A percentile compares a stretch with the other conserved stretches of the same genome.
These are phyloP conservation scores for Pseudomyrmex cubaensis DNA, from an alignment of 1,140 invertebrate genomes.

Conservation along the genomic window DNA sequence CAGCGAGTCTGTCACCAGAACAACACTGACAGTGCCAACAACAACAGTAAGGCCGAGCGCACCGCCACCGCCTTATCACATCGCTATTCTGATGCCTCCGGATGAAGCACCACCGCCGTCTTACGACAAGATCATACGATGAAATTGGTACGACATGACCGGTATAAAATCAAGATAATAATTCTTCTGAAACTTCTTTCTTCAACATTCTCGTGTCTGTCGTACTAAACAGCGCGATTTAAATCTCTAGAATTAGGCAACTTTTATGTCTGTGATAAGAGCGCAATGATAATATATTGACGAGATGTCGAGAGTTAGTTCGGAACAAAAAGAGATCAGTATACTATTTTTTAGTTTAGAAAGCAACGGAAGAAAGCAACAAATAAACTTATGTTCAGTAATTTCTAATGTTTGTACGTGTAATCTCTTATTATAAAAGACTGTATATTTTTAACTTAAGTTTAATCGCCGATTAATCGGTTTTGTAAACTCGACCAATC, in stretches of 20 bases:
- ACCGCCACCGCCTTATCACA: constrained; percentile 88
- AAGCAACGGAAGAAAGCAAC: constrained; percentile 32
- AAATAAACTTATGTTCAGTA: constrained; percentile 52
- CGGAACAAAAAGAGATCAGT: constrained; percentile 13
- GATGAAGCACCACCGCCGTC: constrained; percentile 88
- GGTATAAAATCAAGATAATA: not conserved
- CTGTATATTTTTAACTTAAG: constrained; percentile 45
- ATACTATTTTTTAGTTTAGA: constrained; percentile 53
- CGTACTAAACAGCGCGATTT: not conserved
- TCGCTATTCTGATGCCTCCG: constrained; percentile 87
- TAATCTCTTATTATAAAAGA: not conserved
- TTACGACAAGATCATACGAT: constrained; percentile 88
- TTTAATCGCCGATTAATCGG: constrained; percentile 13
- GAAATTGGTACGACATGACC: constrained; percentile 69
- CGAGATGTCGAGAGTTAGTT: constrained; percentile 15
- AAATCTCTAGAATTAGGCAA: constrained; percentile 66
- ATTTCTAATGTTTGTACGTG: too few species aligned
- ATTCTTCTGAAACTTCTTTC: constrained; percentile 24
- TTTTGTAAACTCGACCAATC: not conserved
- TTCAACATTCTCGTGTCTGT: constrained; percentile 31
- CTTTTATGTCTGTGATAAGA: constrained; percentile 73
- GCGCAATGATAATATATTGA: constrained; percentile 56
- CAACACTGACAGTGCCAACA: constrained; percentile 22
- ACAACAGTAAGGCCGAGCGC: constrained; percentile 75
- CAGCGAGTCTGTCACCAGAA: constrained; percentile 18